Conservation (phyloP, 2,113 vertebrate species). For the Gallinago undulata region DNA sequence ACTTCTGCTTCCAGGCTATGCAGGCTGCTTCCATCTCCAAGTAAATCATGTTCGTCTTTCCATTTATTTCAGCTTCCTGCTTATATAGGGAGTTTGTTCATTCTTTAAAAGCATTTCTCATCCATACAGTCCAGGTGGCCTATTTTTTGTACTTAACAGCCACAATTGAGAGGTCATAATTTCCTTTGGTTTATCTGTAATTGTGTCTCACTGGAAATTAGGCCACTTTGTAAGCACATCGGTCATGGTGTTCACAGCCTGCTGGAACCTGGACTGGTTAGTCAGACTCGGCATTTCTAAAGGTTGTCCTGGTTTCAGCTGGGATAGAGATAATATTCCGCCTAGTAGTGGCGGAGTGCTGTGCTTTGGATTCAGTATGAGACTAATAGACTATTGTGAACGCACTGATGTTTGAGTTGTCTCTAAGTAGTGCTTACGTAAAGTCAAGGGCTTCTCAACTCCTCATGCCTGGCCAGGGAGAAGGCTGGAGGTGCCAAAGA, state of each 20-base stretch:
- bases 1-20: neutral
- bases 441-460: neutral
- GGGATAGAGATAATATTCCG: neutral
- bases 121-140: neutral
- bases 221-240: neutral
- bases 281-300: neutral
- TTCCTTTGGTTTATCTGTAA: neutral
- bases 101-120: neutral
- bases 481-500: neutral
- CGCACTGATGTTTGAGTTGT: neutral
- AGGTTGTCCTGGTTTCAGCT: neutral
- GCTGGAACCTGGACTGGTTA: neutral
- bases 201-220: neutral
- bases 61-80: neutral
- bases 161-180: neutral
- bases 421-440: neutral
- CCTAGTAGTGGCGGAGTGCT: neutral
- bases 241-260: neutral
- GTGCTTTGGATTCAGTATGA: neutral
- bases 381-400: neutral
- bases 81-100: neutral
- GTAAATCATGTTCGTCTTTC: neutral
- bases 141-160: neutral
- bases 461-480: neutral
- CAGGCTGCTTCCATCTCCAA: neutral